Evolutionary conservation across 2,888 invertebrate species (phyloP).

Genomic region (Zaprionus obscuricornis): DNA sequence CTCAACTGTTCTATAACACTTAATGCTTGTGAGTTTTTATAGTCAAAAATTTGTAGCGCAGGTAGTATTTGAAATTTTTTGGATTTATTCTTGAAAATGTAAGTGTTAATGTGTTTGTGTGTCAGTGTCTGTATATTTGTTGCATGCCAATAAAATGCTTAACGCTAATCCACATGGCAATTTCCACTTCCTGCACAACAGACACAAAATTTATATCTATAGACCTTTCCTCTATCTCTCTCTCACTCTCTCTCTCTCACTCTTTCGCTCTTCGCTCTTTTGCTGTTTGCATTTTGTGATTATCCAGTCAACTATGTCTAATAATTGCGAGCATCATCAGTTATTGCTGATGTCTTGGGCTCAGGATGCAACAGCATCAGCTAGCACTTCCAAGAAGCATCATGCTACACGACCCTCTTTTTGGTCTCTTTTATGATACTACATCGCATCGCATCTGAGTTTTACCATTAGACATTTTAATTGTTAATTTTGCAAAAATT

Average conservation of each 20-base stretch:
- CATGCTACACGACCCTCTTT: slow-evolving; percentile 10
- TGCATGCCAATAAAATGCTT: slow-evolving; percentile 40
- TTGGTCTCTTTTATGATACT: slow-evolving; percentile 58
- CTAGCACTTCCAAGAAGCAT: slow-evolving; percentile 54
- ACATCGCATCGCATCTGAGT: slow-evolving; percentile 34
- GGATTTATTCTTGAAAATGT: slow-evolving; percentile 13
- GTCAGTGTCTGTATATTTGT: slow-evolving; percentile 1
- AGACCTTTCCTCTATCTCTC: not conserved
- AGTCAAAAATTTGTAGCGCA: too few species aligned
- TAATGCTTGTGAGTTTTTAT: slow-evolving; percentile 15
- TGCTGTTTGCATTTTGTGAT: too few species aligned
- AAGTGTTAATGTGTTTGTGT: not conserved
- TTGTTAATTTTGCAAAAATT: slow-evolving; percentile 74
- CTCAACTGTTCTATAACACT: slow-evolving; percentile 35
- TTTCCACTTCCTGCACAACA: slow-evolving; percentile 63
- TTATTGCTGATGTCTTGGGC: slow-evolving; percentile 18
- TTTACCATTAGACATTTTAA: slow-evolving; percentile 75
- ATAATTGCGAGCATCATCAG: slow-evolving; percentile 59
- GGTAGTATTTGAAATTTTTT: slow-evolving; percentile 6
- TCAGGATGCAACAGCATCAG: not conserved
- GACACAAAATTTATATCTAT: slow-evolving; percentile 18
- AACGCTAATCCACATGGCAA: slow-evolving; percentile 57
- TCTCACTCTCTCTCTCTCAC: slow-evolving; percentile 5
- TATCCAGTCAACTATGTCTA: slow-evolving; percentile 42
- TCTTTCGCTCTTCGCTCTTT: not conserved